A percentile compares a stretch with the other conserved stretches of the same genome.
phyloP scores from a whole-genome alignment of 2,888 invertebrate genomes.

The Embidobia sp. region DNA sequence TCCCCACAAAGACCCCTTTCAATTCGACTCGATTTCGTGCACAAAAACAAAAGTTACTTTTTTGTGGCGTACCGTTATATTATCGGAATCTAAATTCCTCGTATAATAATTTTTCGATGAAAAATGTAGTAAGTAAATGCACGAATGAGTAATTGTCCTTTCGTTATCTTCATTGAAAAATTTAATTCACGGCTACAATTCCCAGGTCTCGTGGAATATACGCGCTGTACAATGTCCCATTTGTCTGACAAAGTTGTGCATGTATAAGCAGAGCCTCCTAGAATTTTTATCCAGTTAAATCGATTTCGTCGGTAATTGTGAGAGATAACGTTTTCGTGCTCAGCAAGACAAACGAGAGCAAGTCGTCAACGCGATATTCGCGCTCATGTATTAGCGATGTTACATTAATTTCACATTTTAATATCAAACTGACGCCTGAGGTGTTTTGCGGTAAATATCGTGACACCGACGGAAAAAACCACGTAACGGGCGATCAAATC shows the following conservation, averaged over 20 bases:
- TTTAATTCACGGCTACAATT: conserved; percentile 32
- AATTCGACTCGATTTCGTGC: neutral
- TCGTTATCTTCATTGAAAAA: conserved; percentile 25
- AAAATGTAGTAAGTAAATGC: neutral
- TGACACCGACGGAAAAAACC: conserved; percentile 2
- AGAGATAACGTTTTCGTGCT: conserved; percentile 72
- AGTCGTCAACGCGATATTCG: conserved; percentile 53
- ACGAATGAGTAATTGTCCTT: conserved; percentile 12
- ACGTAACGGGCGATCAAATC: too few species aligned
- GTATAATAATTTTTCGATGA: neutral
- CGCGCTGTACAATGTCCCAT: neutral
- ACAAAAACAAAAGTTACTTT: neutral
- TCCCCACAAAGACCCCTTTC: neutral
- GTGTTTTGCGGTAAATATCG: conserved; percentile 39
- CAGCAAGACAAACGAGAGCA: conserved; percentile 68
- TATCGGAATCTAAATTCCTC: neutral
- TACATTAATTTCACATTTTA: conserved; percentile 56
- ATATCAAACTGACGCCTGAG: conserved; percentile 40
- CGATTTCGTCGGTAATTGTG: conserved; percentile 72
- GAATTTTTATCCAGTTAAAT: conserved; percentile 65
- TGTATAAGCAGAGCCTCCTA: conserved; percentile 45
- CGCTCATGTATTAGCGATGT: too few species aligned
- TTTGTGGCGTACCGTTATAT: neutral
- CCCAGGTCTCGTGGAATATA: conserved; percentile 8
- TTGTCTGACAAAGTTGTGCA: conserved; percentile 37